Evolutionary conservation across 2,797 vertebrate genomes (phyloP), one percentile per base, ranked within the genome.

Genomic region (Netta rufina): DNA sequence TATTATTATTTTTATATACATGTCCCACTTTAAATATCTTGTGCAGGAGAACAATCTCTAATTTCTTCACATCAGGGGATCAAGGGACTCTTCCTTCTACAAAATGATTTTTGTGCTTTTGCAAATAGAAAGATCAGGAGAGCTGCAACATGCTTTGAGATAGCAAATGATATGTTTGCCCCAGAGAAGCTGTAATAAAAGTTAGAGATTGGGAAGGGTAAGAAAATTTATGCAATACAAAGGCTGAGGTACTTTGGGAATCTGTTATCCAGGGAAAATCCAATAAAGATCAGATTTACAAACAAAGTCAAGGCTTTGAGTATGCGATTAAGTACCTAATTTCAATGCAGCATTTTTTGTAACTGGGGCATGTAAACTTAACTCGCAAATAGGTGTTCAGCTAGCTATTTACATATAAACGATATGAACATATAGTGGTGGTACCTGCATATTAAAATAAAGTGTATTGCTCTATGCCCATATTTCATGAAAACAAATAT

Each of bases 251-350:
- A 6, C 49, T 90, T 82, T 93, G 88, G 76, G 76, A 93, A 62
- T 89, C 6, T 58, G 19, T 86, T 82, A 47, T 13, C 0, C 0
- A 71, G n/a, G 61, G 57, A 74, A 93, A 95, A 95, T 79, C 43
- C 56, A 87, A 25, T 90, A 77, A 90, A 71, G 56, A 77, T 77
- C 57, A 51, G 28, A 54, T 90, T 90, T 93, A 38, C 12, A 85
- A 94, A 65, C 60, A 94, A 96, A 77, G 33, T 74, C 47, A 57
- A 82, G 47, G 38, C 17, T 87, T 65, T 74, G 38, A 76, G 30
- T 57, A 51, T 66, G 62, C 54, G 90, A 49, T 79, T 88, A 73
- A 73, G 38, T 33, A 78, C 12, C 27, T 78, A 66, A 70, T 72
- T 89, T 93, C 70, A 88, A 8, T 18, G 0, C 24, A 82, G 36